Evolutionary conservation across 2,888 invertebrate species (phyloP), one percentile per base, ranked within the genome.

Genomic region (Horisme vitalbata): DNA sequence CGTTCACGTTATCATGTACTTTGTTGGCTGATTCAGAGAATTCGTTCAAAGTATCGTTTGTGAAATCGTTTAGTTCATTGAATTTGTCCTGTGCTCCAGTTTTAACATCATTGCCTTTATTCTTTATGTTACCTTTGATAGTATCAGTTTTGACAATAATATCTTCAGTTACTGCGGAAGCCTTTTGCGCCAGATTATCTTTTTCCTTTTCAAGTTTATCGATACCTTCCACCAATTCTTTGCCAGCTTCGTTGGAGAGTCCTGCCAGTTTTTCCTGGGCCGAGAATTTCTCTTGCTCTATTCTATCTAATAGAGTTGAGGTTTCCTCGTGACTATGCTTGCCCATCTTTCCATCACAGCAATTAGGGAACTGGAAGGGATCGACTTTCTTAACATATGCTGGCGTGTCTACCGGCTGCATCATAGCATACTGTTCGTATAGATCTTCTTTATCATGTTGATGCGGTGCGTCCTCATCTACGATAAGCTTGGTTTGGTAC

Each of bases 361-460:
- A 79, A 1, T 74, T 75, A 41, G 81, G 78, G 41, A 80, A 82
- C 46, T 76, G 71, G 72, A 88, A 88, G 2, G 88, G 88, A 54
- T 88, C 88, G 3, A 61, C 57, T 18, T 65, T 72, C 24, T 77
- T 75, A 21, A 64, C 63, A 27, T 63, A 66, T 15, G 77, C 13
- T 2, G 88, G 88, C 1, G 88, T 88, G 1, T 85, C 84, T 1
- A 88, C 84, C 0, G 88, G 87, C 59, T 88, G 87, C 86, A 86
- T 88, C 27, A 81, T 70, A 15, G 83, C 83, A 39, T 89, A 89
- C 41, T 85, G 81, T 15, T 83, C 79, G 44, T 87, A 86, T 0
- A 83, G 55, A 18, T 83, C 75, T 24, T 85, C 84, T 34, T 78
- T 73, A 13, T 69, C 71, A 32, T 68, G 63, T 13, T 68, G 61